These are phyloP conservation scores for Craterocephalus amniculus DNA, from an alignment of 2,797 vertebrate species.

Conservation along the genomic window DNA sequence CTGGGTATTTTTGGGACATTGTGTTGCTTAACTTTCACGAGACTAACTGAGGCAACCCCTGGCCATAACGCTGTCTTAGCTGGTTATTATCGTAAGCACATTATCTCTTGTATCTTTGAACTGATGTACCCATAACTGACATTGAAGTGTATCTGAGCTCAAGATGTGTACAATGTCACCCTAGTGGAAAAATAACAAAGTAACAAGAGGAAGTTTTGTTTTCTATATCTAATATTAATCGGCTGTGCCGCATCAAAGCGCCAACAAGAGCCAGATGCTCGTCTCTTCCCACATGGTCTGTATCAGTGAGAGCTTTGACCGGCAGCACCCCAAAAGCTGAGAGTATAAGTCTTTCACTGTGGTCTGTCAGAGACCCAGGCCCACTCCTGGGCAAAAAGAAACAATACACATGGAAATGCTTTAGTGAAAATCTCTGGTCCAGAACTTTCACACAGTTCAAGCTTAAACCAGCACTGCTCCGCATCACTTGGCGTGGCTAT, in stretches of 20 bases:
- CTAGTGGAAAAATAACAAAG: background rate
- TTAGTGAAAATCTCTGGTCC: slow-evolving; percentile 21
- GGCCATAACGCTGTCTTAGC: background rate
- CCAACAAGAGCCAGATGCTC: slow-evolving; percentile 10
- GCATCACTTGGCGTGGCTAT: background rate
- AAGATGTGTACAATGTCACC: background rate
- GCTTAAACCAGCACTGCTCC: background rate
- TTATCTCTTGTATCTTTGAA: too few relatives aligned
- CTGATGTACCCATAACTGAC: too few relatives aligned
- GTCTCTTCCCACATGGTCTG: slow-evolving; percentile 1
- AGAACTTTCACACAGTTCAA: slow-evolving; percentile 29
- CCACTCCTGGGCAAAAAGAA: slow-evolving; percentile 32
- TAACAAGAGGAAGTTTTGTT: background rate
- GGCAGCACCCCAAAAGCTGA: slow-evolving; percentile 22
- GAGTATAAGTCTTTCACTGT: slow-evolving; percentile 1
- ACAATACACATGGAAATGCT: slow-evolving; percentile 3
- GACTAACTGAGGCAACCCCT: background rate
- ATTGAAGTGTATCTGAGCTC: too few relatives aligned
- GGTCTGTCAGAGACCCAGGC: slow-evolving; percentile 21
- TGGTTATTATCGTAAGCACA: too few relatives aligned
- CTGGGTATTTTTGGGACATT: background rate
- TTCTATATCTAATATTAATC: background rate
- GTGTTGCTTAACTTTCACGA: background rate
- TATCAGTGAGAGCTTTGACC: slow-evolving; percentile 1
- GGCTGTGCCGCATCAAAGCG: background rate